Percentiles rank a stretch among this genome's conserved stretches.
These are phyloP conservation scores for Hypanus sabinus DNA, from an alignment of 2,113 vertebrate species.

Conservation along the genomic window DNA sequence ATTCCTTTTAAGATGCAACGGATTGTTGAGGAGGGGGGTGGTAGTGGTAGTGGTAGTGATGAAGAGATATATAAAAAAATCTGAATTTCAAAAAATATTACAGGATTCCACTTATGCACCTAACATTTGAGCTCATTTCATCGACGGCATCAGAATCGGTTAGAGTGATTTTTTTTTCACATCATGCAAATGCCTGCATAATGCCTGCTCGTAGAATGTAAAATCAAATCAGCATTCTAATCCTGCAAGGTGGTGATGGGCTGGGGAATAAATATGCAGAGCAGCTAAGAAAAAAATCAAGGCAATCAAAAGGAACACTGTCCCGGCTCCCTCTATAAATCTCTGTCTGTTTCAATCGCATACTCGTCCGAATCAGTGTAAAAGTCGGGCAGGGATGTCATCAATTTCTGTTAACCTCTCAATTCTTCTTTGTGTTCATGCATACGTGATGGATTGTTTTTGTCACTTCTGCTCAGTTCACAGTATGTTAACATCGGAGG, in stretches of 20 bases:
- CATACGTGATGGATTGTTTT: conserved; percentile 94
- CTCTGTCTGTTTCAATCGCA: conserved; percentile 98
- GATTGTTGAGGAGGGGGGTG: not conserved
- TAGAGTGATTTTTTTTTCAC: conserved; percentile 65
- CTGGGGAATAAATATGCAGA: conserved; percentile 96
- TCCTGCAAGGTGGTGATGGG: conserved; percentile 83
- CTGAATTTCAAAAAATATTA: conserved; percentile 50
- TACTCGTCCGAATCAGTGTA: conserved; percentile 90
- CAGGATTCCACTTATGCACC: conserved; percentile 56
- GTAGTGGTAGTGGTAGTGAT: not conserved
- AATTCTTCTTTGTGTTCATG: conserved; percentile 86
- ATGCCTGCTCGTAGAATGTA: conserved; percentile 71
- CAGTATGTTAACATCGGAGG: conserved; percentile 99
- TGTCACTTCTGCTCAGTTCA: conserved; percentile 96
- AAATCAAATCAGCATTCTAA: conserved; percentile 95
- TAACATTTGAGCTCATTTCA: conserved; percentile 58
- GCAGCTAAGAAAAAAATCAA: conserved; percentile 67
- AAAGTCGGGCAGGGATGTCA: conserved; percentile 94
- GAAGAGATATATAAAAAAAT: conserved; percentile 45
- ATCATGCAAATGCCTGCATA: conserved; percentile 78
- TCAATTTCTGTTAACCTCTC: conserved; percentile 99
- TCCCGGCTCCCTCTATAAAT: conserved; percentile 90
- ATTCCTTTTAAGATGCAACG: conserved; percentile 46
- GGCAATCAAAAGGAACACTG: conserved; percentile 86
- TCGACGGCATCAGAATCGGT: conserved; percentile 55